These are phyloP conservation scores for Acleris laterana DNA, from an alignment of 2,888 invertebrate genomes.

Conservation along the genomic window DNA sequence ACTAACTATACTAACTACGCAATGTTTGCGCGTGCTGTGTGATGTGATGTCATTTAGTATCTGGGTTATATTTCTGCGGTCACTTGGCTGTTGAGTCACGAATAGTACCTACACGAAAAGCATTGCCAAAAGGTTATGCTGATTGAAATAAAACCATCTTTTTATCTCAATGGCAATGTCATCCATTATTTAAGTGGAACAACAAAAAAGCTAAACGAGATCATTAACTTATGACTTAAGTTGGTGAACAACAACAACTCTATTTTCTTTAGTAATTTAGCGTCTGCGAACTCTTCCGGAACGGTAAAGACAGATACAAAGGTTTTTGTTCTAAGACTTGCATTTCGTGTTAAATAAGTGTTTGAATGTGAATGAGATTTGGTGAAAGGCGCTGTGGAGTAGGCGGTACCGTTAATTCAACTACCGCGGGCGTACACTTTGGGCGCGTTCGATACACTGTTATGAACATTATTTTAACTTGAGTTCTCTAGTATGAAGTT, in stretches of 20 bases:
- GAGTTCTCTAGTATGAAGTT: background rate
- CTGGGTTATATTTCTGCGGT: constrained; percentile 8
- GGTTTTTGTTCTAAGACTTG: constrained; percentile 17
- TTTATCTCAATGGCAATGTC: too few species aligned
- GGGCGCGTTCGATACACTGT: constrained; percentile 49
- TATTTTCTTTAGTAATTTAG: background rate
- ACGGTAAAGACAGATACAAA: constrained; percentile 23
- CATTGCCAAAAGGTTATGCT: background rate
- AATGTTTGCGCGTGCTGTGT: constrained; percentile 2
- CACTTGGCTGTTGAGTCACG: constrained; percentile 3
- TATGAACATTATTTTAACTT: constrained; percentile 21
- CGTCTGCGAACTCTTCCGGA: constrained; percentile 15
- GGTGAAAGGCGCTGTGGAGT: constrained; percentile 62
- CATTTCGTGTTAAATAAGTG: constrained; percentile 43
- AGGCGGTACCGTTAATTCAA: constrained; percentile 69
- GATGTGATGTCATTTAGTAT: constrained; percentile 6
- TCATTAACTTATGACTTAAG: too few species aligned
- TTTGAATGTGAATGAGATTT: constrained; percentile 71
- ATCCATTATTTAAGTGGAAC: too few species aligned
- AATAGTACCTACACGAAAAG: background rate
- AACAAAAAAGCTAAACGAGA: too few species aligned
- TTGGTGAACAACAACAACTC: too few species aligned
- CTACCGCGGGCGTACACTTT: constrained; percentile 63
- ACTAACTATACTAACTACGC: constrained; percentile 1
- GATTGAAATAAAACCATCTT: too few species aligned